These are phyloP conservation scores for Euclidia mi DNA, from an alignment of 2,888 invertebrate species.

Conservation along the genomic window DNA sequence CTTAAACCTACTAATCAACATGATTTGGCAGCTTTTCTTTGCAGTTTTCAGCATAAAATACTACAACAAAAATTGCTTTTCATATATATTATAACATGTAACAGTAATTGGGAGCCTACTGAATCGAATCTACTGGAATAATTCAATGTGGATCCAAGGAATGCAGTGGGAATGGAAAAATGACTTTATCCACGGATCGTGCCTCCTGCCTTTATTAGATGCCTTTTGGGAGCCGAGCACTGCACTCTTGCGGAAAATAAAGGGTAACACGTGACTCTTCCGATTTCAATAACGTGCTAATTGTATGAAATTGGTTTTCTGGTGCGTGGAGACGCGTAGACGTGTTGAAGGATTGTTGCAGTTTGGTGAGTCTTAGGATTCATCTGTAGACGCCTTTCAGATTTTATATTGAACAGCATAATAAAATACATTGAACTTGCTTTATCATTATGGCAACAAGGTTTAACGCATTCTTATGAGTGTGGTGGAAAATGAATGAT, in stretches of 20 bases:
- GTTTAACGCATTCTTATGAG: no score
- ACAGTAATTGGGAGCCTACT: neutral
- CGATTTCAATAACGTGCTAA: constrained; percentile 16
- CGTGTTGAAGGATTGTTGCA: neutral
- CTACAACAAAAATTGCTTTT: neutral
- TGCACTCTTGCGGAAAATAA: constrained; percentile 25
- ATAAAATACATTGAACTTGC: no score
- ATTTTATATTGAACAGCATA: no score
- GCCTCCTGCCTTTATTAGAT: constrained; percentile 21
- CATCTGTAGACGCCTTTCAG: no score
- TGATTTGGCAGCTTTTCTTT: no score
- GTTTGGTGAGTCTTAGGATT: neutral
- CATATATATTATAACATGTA: neutral
- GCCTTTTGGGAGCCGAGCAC: constrained; percentile 18
- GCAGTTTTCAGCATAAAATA: no score
- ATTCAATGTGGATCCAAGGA: constrained; percentile 8
- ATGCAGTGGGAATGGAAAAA: constrained; percentile 17
- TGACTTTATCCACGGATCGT: constrained; percentile 22
- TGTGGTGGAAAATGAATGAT: no score
- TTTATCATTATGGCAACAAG: no score
- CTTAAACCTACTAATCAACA: no score
- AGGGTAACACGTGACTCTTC: constrained; percentile 23
- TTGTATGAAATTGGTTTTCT: constrained; percentile 10
- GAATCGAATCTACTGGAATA: constrained; percentile 4
- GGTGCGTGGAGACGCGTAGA: neutral